Evolutionary conservation across 1,140 invertebrate species (phyloP).

Genomic region (Drosophila sp.): DNA sequence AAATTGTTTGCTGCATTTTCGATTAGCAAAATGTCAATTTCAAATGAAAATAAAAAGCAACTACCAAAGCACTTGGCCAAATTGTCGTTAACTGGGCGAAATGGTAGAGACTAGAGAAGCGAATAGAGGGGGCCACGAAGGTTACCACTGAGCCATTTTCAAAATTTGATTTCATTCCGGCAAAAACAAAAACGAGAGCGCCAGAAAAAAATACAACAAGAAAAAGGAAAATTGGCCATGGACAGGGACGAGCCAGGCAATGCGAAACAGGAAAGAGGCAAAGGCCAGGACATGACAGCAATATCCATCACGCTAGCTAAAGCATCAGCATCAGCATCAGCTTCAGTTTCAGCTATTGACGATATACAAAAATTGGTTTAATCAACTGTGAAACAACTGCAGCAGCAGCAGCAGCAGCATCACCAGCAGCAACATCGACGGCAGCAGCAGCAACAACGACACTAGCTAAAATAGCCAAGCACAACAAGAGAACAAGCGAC

Average conservation of each 20-base stretch:
- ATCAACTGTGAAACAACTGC: slow-evolving; percentile 81
- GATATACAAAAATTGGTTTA: slow-evolving; percentile 80
- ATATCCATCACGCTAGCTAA: slow-evolving; percentile 73
- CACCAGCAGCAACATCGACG: slow-evolving; percentile 50
- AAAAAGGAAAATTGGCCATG: slow-evolving; percentile 54
- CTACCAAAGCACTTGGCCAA: slow-evolving; percentile 56
- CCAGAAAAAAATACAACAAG: no score
- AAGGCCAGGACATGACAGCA: slow-evolving; percentile 64
- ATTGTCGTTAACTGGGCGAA: slow-evolving; percentile 55
- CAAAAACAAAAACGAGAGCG: neutral
- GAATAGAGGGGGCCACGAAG: neutral
- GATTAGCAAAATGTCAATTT: slow-evolving; percentile 81
- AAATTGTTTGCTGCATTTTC: slow-evolving; percentile 80
- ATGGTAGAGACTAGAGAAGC: neutral
- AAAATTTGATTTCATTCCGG: slow-evolving; percentile 73
- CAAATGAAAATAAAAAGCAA: slow-evolving; percentile 68
- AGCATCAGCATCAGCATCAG: slow-evolving; percentile 42
- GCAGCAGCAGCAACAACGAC: slow-evolving; percentile 64
- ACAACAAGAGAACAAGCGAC: slow-evolving; percentile 48
- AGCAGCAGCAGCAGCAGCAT: slow-evolving; percentile 33
- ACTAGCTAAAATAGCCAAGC: slow-evolving; percentile 53
- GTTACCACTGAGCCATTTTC: slow-evolving; percentile 56
- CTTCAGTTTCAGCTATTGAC: slow-evolving; percentile 52
- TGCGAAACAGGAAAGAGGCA: neutral
- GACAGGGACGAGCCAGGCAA: slow-evolving; percentile 39